phyloP scores from a whole-genome alignment of 2,113 vertebrate species.

The Entelurus aequoreus region DNA sequence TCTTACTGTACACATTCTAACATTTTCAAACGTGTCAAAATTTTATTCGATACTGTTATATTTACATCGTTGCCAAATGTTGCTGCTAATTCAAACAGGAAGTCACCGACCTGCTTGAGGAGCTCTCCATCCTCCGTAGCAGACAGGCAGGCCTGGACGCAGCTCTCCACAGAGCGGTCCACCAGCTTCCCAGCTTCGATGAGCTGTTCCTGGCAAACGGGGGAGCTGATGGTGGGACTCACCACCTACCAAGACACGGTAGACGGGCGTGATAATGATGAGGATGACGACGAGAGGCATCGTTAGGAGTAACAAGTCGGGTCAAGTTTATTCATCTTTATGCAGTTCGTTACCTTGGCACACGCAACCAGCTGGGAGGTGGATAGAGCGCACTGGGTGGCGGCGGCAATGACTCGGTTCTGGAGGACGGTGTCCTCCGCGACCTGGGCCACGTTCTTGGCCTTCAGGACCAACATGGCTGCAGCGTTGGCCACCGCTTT shows the following conservation, averaged over 20 bases:
- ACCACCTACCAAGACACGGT: constrained; percentile 77
- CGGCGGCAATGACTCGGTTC: constrained; percentile 94
- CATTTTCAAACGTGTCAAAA: no score
- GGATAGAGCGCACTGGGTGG: constrained; percentile 94
- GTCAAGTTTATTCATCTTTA: background rate
- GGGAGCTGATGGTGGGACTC: constrained; percentile 95
- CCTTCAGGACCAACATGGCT: constrained; percentile 96
- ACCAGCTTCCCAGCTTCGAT: constrained; percentile 94
- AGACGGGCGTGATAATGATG: background rate
- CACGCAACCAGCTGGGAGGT: constrained; percentile 98
- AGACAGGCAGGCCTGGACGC: constrained; percentile 88
- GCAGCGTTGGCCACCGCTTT: constrained; percentile 97
- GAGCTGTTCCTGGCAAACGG: constrained; percentile 95
- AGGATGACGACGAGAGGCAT: background rate
- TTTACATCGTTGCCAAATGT: background rate
- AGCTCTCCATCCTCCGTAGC: constrained; percentile 87
- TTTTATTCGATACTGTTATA: no score
- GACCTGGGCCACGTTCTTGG: constrained; percentile 97
- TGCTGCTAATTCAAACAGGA: no score
- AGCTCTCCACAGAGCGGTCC: constrained; percentile 94
- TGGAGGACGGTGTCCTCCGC: constrained; percentile 89
- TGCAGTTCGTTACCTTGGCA: constrained; percentile 79
- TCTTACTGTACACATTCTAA: no score
- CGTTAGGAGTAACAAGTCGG: background rate
- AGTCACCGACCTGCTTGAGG: constrained; percentile 82